Percentiles rank a stretch among this genome's conserved stretches.
These are phyloP conservation scores for Trinectes maculatus DNA, from an alignment of 2,113 vertebrate species.

Conservation along the genomic window DNA sequence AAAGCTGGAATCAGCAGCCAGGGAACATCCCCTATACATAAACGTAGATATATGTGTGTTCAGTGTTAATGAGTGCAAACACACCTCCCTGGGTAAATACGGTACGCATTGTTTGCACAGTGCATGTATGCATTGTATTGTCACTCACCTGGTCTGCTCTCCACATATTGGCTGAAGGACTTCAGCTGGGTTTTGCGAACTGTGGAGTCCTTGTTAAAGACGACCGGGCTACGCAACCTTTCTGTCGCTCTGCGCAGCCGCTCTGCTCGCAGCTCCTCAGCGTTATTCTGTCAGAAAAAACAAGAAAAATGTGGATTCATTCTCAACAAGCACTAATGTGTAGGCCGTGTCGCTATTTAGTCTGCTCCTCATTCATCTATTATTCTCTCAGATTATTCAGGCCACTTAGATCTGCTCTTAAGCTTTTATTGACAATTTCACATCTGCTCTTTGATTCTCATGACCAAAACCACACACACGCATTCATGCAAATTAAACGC, in stretches of 20 bases:
- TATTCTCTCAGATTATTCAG: slow-evolving; percentile 27
- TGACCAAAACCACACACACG: slow-evolving; percentile 16
- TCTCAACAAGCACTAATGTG: not conserved
- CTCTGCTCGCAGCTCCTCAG: slow-evolving; percentile 89
- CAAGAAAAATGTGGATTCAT: not conserved
- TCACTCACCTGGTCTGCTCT: slow-evolving; percentile 92
- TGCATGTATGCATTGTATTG: slow-evolving; percentile 19
- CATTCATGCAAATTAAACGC: slow-evolving; percentile 18
- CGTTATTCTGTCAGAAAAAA: slow-evolving; percentile 85
- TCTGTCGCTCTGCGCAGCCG: slow-evolving; percentile 91
- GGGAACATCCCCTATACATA: no score
- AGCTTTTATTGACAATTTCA: slow-evolving; percentile 46
- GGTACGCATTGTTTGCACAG: not conserved
- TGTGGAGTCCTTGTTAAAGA: slow-evolving; percentile 94
- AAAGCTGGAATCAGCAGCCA: not conserved
- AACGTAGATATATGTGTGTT: not conserved
- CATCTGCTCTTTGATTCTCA: slow-evolving; percentile 41
- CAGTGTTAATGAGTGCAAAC: slow-evolving; percentile 15
- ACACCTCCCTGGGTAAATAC: slow-evolving; percentile 41
- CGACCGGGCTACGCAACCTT: slow-evolving; percentile 90
- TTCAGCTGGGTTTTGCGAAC: slow-evolving; percentile 97
- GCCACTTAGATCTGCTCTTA: slow-evolving; percentile 47
- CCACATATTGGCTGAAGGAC: slow-evolving; percentile 98
- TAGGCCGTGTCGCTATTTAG: slow-evolving; percentile 21
- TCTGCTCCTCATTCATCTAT: slow-evolving; percentile 25